These are phyloP conservation scores for Hyperoodon ampullatus DNA, from an alignment of 2,113 vertebrate species.

Conservation along the genomic window DNA sequence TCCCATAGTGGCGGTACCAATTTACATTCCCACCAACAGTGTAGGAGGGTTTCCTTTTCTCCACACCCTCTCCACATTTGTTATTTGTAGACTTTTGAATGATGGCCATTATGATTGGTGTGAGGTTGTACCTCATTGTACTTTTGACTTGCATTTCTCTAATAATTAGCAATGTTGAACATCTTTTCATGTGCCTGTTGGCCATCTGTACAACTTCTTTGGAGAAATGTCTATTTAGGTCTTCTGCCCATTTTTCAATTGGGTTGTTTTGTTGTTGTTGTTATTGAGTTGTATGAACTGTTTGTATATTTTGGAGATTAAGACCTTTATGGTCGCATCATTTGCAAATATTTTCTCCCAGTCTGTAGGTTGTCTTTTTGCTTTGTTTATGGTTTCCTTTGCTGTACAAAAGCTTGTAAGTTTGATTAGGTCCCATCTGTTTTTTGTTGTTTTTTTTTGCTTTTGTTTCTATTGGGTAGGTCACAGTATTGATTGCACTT, in stretches of 20 bases:
- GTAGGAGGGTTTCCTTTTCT: neutral
- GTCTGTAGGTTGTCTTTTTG: neutral
- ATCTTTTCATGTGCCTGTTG: neutral
- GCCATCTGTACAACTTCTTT: neutral
- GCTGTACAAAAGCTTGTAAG: neutral
- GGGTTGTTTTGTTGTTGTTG: neutral
- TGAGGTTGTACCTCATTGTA: neutral
- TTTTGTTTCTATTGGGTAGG: neutral
- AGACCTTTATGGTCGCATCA: neutral
- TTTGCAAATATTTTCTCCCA: neutral
- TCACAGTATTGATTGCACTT: neutral
- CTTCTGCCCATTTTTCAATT: neutral
- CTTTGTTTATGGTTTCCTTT: neutral
- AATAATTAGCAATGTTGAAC: neutral
- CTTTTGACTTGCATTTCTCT: neutral
- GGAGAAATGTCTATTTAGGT: neutral
- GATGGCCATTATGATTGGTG: neutral
- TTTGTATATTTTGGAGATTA: neutral
- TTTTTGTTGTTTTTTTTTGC: neutral
- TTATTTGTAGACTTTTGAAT: neutral
- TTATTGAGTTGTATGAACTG: neutral
- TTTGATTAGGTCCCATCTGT: neutral
- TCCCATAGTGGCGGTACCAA: neutral
- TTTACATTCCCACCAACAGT: neutral
- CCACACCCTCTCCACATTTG: neutral